Evolutionary conservation across 2,113 vertebrate genomes (phyloP), one percentile per base, ranked within the genome.

Genomic region (Archilochus colubris): DNA sequence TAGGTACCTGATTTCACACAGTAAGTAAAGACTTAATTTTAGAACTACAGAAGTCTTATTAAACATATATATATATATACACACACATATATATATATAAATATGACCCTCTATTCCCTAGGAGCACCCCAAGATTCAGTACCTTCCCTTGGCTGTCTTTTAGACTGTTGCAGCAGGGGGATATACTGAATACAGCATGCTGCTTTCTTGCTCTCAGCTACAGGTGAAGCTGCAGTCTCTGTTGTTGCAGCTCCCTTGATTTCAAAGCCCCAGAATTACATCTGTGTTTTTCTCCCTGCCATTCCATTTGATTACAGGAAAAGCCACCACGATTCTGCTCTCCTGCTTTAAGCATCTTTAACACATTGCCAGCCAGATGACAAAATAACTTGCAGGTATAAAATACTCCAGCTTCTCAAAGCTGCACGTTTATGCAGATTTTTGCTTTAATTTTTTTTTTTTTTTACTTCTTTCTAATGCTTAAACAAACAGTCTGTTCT

Each of bases 201-300:
- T 3, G 50, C 68, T 61, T 43, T 4, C 74, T 57, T 54, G 38
- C 70, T 89, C 59, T 27, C 63, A 66, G 86, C 74, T 54, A 27
- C 83, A 92, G 91, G 86, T 89, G 84, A 92, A 92, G 31, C 75
- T 14, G 67, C 75, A 80, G 82, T 48, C 58, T 80, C 87, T 69
- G 50, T 13, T 89, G 61, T 75, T 6, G 5, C 89, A 78, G 86
- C 50, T 53, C 73, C 61, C 77, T 4, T 54, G 78, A 31, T 55
- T 82, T 54, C 66, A 69, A 87, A 95, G 84, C n/a, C 78, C 57
- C 74, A 54, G 58, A 73, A 89, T 22, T 55, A 59, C n/a, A 79
- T 58, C 55, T 76, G 43, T 44, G 61, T 24, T 88, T 62, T 58
- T 40, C 24, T 67, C 70, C 75, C 67, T 38, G 59, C 84, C 78